A percentile compares a stretch with the other conserved stretches of the same genome.
phyloP scores from a whole-genome alignment of 2,888 invertebrate species.

The Agriopis aurantiaria region DNA sequence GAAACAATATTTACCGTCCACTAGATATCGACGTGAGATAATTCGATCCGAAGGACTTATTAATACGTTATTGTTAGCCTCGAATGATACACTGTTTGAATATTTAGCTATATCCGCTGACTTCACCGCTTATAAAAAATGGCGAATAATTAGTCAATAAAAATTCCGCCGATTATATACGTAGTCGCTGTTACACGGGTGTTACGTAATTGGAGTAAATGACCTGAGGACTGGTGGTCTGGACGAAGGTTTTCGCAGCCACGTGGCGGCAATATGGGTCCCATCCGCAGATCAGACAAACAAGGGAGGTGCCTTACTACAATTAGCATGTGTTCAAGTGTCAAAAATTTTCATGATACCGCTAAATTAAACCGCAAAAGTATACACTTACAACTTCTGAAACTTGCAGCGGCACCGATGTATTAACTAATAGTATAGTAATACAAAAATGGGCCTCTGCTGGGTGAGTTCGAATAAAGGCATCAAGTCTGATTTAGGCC shows the following conservation, averaged over 20 bases:
- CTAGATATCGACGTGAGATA: conserved; percentile 78
- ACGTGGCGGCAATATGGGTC: conserved; percentile 63
- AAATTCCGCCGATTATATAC: conserved; percentile 85
- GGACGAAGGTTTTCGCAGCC: conserved; percentile 72
- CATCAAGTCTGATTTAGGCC: too few species aligned
- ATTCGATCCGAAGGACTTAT: conserved; percentile 70
- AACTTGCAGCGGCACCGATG: too few species aligned
- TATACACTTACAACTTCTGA: too few species aligned
- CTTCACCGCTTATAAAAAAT: conserved; percentile 84
- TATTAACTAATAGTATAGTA: too few species aligned
- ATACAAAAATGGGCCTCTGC: too few species aligned
- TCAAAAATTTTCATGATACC: too few species aligned
- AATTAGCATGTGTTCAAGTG: too few species aligned
- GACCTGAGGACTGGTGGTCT: conserved; percentile 79
- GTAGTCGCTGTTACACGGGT: conserved; percentile 79
- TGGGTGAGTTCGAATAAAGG: too few species aligned
- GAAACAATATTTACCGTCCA: conserved; percentile 48
- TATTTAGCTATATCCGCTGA: conserved; percentile 86
- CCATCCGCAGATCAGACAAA: not conserved
- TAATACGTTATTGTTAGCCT: conserved; percentile 82
- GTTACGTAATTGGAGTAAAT: conserved; percentile 86
- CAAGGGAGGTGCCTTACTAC: too few species aligned
- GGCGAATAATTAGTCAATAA: conserved; percentile 86
- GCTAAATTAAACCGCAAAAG: too few species aligned
- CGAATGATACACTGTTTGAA: conserved; percentile 85